Conservation (phyloP, 2,113 vertebrate genomes). For the Thamnophis sirtalis region DNA sequence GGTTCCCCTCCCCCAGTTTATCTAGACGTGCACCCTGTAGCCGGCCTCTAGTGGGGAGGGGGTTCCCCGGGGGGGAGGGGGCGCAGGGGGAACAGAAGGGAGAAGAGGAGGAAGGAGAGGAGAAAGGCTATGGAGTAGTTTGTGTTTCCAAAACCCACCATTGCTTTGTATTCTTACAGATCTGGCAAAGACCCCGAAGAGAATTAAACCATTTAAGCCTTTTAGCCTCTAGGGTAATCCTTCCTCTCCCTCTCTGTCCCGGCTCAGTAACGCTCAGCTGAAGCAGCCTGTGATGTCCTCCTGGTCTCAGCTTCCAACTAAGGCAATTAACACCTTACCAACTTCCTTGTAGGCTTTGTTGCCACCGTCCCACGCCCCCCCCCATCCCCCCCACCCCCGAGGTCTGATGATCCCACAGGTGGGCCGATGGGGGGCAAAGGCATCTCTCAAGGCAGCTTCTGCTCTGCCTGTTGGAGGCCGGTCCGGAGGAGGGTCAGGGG, state of each 20-base stretch:
- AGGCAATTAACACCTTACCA: constrained; percentile 41
- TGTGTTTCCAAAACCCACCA: constrained; percentile 53
- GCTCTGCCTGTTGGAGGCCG: not conserved
- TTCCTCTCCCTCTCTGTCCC: constrained; percentile 55
- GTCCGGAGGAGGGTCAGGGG: not conserved
- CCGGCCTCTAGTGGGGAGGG: constrained; percentile 2
- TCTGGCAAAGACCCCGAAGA: constrained; percentile 82
- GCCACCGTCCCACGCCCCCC: not conserved
- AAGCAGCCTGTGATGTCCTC: constrained; percentile 3
- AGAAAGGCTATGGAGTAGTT: not conserved
- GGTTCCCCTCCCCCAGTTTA: fast-evolving
- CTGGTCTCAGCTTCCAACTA: constrained; percentile 45
- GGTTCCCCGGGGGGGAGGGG: too few relatives aligned
- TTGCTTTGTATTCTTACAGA: constrained; percentile 85
- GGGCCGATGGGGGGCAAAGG: not conserved
- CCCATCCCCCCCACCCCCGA: not conserved
- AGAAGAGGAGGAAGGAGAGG: not conserved
- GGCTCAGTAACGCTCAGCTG: constrained; percentile 61
- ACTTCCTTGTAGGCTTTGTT: constrained; percentile 56
- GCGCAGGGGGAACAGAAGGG: not conserved
- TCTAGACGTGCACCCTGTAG: not conserved
- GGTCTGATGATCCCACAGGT: not conserved
- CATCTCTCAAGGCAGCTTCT: not conserved
- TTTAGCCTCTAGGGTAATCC: constrained; percentile 83
- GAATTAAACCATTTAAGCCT: constrained; percentile 76